Conservation (phyloP, 2,113 vertebrate species). For the Platichthys stellatus region DNA sequence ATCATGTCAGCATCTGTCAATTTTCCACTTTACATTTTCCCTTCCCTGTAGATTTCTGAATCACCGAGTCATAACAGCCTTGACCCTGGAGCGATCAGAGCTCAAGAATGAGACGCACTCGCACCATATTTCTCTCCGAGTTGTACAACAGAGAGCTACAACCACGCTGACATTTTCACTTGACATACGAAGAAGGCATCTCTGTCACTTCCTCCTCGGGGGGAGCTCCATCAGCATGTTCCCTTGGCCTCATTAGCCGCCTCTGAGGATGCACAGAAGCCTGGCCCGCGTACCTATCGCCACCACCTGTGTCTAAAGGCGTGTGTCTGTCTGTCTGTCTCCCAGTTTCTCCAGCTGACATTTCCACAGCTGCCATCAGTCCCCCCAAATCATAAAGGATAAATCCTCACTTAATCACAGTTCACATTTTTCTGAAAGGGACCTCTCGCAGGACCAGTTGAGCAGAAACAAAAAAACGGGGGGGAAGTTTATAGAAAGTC, state of each 20-base stretch:
- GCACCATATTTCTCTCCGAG: neutral
- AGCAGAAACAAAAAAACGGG: neutral
- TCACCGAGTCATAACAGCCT: slow-evolving; percentile 1
- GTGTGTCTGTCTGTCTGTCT: slow-evolving; percentile 2
- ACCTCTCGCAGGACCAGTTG: too few species aligned
- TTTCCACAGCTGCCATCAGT: slow-evolving; percentile 15
- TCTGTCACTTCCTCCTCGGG: slow-evolving; percentile 1
- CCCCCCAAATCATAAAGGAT: neutral
- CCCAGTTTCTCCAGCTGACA: neutral
- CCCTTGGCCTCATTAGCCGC: slow-evolving; percentile 19
- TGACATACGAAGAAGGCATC: neutral
- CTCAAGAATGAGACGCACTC: neutral
- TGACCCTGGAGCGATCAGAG: slow-evolving; percentile 24
- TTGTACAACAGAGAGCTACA: neutral
- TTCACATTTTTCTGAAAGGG: neutral
- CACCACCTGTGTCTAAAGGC: slow-evolving; percentile 33
- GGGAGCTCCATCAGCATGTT: slow-evolving; percentile 20
- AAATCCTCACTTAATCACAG: slow-evolving; percentile 13
- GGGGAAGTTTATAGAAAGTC: neutral
- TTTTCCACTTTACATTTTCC: neutral
- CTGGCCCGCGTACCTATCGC: neutral
- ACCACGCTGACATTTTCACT: slow-evolving; percentile 29
- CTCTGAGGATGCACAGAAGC: slow-evolving; percentile 8
- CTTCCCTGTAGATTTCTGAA: neutral
- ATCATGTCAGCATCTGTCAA: neutral